Conservation (phyloP, 2,888 invertebrate genomes). For the Drosophila percnosoma region DNA sequence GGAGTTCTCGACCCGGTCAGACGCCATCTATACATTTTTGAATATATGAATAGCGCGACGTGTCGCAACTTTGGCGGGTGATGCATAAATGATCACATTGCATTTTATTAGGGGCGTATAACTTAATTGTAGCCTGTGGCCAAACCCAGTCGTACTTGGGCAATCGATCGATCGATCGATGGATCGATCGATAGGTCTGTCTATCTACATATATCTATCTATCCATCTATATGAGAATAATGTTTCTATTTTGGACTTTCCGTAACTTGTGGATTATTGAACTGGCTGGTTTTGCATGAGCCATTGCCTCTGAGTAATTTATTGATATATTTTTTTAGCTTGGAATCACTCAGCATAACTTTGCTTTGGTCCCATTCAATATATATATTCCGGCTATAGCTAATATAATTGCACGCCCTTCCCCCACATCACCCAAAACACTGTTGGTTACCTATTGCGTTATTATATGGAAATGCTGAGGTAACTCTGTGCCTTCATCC, state of each 20-base stretch:
- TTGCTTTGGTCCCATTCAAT: slow-evolving; percentile 61
- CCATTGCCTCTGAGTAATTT: slow-evolving; percentile 74
- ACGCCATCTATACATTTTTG: slow-evolving; percentile 79
- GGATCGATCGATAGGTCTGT: neutral
- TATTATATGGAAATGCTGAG: slow-evolving; percentile 33
- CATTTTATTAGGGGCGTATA: slow-evolving; percentile 81
- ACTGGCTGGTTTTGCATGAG: slow-evolving; percentile 65
- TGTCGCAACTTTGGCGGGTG: slow-evolving; percentile 67
- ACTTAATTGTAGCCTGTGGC: slow-evolving; percentile 67
- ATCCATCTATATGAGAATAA: slow-evolving; percentile 25
- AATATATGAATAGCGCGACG: slow-evolving; percentile 83
- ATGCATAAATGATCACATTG: slow-evolving; percentile 82
- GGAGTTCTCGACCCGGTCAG: slow-evolving; percentile 58
- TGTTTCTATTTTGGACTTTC: slow-evolving; percentile 48
- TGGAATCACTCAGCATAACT: slow-evolving; percentile 81
- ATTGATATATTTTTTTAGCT: slow-evolving; percentile 81
- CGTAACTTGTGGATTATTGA: slow-evolving; percentile 54
- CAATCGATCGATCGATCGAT: slow-evolving; percentile 23
- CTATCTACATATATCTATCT: slow-evolving; percentile 18
- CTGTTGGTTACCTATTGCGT: slow-evolving; percentile 14
- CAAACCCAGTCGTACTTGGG: neutral
- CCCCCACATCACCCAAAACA: neutral
- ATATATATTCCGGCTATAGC: slow-evolving; percentile 55
- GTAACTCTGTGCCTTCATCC: neutral
- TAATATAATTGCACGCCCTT: slow-evolving; percentile 54